These are phyloP conservation scores for Drosophila repletoides DNA, from an alignment of 1,140 invertebrate genomes.

Conservation along the genomic window DNA sequence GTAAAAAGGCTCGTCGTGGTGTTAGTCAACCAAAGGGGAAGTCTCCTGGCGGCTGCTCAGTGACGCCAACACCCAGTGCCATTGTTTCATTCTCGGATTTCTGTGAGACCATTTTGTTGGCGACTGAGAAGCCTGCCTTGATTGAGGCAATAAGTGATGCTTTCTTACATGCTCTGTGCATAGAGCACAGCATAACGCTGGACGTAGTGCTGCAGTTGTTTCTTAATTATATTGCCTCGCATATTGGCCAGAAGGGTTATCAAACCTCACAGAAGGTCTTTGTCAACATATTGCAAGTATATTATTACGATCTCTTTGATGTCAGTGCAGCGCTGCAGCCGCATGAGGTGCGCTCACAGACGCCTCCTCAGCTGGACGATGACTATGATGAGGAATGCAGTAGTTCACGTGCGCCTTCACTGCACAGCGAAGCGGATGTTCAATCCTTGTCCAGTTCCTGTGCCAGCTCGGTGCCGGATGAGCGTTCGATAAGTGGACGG, in stretches of 20 bases:
- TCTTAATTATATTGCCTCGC: constrained; percentile 77
- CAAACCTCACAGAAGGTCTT: constrained; percentile 80
- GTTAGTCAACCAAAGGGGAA: constrained; percentile 18
- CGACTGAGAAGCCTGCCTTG: constrained; percentile 61
- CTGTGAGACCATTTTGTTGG: constrained; percentile 73
- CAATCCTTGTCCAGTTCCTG: constrained; percentile 74
- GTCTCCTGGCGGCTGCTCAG: background rate
- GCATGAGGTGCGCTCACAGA: constrained; percentile 60
- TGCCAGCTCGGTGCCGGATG: constrained; percentile 69
- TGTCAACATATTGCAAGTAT: constrained; percentile 74
- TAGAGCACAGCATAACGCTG: constrained; percentile 70
- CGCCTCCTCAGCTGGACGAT: constrained; percentile 66
- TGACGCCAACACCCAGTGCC: constrained; percentile 40
- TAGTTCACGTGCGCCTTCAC: constrained; percentile 65
- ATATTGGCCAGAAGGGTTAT: constrained; percentile 78
- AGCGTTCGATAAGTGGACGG: constrained; percentile 57
- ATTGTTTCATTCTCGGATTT: constrained; percentile 78
- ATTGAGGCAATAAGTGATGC: constrained; percentile 80
- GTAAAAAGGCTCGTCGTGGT: constrained; percentile 33
- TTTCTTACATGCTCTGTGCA: constrained; percentile 75
- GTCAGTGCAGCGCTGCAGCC: constrained; percentile 64
- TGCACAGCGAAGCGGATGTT: constrained; percentile 74
- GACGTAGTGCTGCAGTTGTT: constrained; percentile 74
- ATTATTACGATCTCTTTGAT: constrained; percentile 75
- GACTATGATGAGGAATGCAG: constrained; percentile 74